phyloP scores from a whole-genome alignment of 2,888 invertebrate species.

The Diarsia rubi region DNA sequence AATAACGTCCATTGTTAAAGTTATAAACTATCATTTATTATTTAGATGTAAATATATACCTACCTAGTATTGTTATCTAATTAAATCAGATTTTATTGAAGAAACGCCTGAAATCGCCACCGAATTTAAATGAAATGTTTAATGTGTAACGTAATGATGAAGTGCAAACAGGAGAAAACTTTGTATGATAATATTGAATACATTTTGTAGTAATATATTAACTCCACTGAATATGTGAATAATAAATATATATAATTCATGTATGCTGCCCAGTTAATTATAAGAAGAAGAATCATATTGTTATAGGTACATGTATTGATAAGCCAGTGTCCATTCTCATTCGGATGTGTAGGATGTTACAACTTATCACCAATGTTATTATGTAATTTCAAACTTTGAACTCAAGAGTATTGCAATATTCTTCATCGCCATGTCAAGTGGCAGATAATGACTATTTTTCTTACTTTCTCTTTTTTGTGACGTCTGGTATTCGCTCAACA shows the following conservation, averaged over 20 bases:
- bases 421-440: background rate
- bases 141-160: constrained; percentile 15
- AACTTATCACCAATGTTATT: background rate
- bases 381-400: background rate
- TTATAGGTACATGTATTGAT: constrained; percentile 39
- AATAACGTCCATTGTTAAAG: constrained; percentile 65
- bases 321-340: constrained; percentile 32
- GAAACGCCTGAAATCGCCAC: constrained; percentile 61
- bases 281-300: constrained; percentile 37
- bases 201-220: constrained; percentile 38
- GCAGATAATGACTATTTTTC: background rate
- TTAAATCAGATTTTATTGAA: constrained; percentile 65
- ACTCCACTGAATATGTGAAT: constrained; percentile 23
- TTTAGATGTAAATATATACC: constrained; percentile 59
- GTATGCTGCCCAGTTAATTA: constrained; percentile 30
- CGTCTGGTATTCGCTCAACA: background rate
- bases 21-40: constrained; percentile 46
- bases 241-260: no score
- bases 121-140: constrained; percentile 55
- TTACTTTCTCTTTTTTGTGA: background rate
- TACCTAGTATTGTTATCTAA: constrained; percentile 59
- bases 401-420: background rate
- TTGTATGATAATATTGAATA: constrained; percentile 21
- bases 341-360: constrained; percentile 31
- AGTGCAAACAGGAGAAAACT: constrained; percentile 18